Percentiles rank a stretch among this genome's conserved stretches.
phyloP scores from a whole-genome alignment of 1,140 invertebrate species.

The Lordiphosa clarofinis region DNA sequence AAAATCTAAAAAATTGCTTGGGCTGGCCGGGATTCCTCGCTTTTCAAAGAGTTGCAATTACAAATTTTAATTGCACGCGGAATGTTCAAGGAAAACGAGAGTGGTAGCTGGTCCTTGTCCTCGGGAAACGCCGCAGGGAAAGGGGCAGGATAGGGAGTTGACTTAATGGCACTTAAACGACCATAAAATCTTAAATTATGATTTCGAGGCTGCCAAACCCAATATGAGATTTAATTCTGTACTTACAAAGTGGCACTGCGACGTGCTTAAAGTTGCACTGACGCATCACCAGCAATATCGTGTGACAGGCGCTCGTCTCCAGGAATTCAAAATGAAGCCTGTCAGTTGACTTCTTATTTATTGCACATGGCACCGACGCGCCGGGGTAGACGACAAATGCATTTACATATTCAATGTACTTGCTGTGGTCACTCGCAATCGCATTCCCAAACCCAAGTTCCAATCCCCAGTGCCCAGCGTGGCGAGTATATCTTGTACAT shows the following conservation, averaged over 20 bases:
- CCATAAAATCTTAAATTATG: conserved; percentile 66
- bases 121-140: conserved; percentile 14
- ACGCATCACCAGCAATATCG: conserved; percentile 47
- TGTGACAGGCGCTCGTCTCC: conserved; percentile 32
- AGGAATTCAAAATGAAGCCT: conserved; percentile 61
- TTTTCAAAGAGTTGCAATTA: conserved; percentile 68
- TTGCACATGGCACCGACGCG: conserved; percentile 35
- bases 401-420: conserved; percentile 60
- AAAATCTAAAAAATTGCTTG: conserved; percentile 60
- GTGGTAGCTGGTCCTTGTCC: conserved; percentile 30
- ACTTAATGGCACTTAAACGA: conserved; percentile 66
- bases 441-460: conserved; percentile 21
- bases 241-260: conserved; percentile 3
- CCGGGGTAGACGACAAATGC: conserved; percentile 39
- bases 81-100: conserved; percentile 68
- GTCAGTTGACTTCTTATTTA: conserved; percentile 63
- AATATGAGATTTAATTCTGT: conserved; percentile 26
- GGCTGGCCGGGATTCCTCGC: conserved; percentile 27
- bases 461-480: conserved; percentile 16
- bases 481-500: conserved; percentile 32
- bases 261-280: conserved; percentile 23
- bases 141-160: conserved; percentile 41
- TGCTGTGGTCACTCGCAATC: conserved; percentile 39
- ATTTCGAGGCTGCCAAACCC: conserved; percentile 59
- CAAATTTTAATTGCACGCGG: conserved; percentile 61